Evolutionary conservation across 2,888 invertebrate genomes (phyloP).

Genomic region (Biston betularia): DNA sequence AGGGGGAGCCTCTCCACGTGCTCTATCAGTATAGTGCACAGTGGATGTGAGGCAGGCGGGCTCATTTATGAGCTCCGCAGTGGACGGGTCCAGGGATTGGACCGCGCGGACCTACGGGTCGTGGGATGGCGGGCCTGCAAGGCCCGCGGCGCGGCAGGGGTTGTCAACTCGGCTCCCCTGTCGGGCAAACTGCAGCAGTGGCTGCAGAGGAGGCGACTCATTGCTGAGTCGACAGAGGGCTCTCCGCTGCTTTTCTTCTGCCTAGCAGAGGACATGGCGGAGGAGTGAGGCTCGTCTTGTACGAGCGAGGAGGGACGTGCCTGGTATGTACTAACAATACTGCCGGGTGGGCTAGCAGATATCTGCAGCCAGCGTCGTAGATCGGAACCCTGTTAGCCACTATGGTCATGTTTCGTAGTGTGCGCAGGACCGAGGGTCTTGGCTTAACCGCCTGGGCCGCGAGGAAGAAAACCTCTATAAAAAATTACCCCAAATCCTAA

Average conservation of each 20-base stretch:
- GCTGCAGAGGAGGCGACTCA: too few species aligned
- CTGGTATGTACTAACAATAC: background rate
- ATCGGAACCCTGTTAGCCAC: background rate
- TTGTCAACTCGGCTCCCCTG: too few species aligned
- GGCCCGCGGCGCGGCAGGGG: too few species aligned
- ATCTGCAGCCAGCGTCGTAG: background rate
- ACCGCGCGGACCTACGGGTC: too few species aligned
- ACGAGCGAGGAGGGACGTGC: background rate
- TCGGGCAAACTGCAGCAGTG: too few species aligned
- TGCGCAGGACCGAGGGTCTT: constrained; percentile 10
- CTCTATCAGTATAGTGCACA: too few species aligned
- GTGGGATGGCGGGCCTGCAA: too few species aligned
- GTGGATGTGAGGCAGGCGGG: too few species aligned
- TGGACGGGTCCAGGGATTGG: too few species aligned
- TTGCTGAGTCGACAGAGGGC: background rate
- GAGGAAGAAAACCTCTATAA: constrained; percentile 19
- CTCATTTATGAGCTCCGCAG: too few species aligned
- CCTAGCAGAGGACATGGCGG: background rate
- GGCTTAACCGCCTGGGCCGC: constrained; percentile 18
- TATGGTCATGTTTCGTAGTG: constrained; percentile 9
- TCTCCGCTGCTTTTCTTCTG: background rate
- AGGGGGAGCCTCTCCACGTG: too few species aligned
- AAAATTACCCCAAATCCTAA: constrained; percentile 23
- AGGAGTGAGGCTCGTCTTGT: background rate
- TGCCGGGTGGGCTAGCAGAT: background rate